A percentile compares a stretch with the other conserved stretches of the same genome.
Evolutionary conservation across 2,888 invertebrate genomes (phyloP).

Genomic region (Diploptera punctata): DNA sequence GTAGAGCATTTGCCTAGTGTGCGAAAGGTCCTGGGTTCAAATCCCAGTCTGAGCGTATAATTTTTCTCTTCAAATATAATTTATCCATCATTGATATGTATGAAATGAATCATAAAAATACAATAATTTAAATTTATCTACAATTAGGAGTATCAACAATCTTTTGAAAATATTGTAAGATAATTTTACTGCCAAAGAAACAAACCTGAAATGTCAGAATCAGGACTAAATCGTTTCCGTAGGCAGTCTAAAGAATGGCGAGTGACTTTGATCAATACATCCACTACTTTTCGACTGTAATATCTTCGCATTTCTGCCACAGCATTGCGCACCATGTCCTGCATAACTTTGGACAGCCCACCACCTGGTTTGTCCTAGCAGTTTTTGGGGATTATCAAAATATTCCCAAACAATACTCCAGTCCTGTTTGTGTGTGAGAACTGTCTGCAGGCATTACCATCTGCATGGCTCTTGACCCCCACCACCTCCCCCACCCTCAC

Average conservation of each 20-base stretch:
- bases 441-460: no score
- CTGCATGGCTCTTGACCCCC: constrained; percentile 50
- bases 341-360: constrained; percentile 46
- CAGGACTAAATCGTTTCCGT: constrained; percentile 69
- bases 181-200: no score
- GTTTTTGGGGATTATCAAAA: constrained; percentile 80
- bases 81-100: no score
- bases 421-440: constrained; percentile 79
- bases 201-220: constrained; percentile 45
- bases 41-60: no score
- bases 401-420: constrained; percentile 87
- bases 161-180: no score
- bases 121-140: no score
- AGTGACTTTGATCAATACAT: constrained; percentile 87
- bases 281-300: constrained; percentile 91
- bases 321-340: constrained; percentile 87
- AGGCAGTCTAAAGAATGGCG: constrained; percentile 82
- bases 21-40: no score
- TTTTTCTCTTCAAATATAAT: no score
- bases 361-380: constrained; percentile 71
- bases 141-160: no score
- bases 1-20: no score
- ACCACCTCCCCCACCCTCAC: constrained; percentile 31
- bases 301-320: constrained; percentile 89
- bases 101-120: no score